Base-by-base conservation (phyloP, 2,113 vertebrate species). In the Athene cunicularia region DNA sequence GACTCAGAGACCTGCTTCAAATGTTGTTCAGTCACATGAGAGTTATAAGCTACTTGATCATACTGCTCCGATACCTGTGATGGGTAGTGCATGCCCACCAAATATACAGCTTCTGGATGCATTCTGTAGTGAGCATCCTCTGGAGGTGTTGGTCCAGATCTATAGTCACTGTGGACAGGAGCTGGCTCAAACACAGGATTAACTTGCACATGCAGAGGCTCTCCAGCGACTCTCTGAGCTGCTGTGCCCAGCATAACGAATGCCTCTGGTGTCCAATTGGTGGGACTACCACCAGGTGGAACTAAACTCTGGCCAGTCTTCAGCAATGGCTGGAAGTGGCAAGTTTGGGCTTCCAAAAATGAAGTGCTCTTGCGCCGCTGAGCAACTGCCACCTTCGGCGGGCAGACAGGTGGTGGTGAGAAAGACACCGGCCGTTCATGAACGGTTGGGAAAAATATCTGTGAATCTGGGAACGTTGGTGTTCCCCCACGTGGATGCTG, bases 341-440 rank as follows among this genome's bases (percentile, higher is more conserved):
- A 98, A 20, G 99, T 99, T 95, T 99, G 99, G 35, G 99, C 99
- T 98, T 99, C 99, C 91, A 99, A 98, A 98, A 99, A 99, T 94
- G 99, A 99, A 85, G 99, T 99, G 98, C 99, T 99, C 98, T 99
- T 99, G 98, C 99, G 99, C 26, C 99, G 98, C 97, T 99, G 99
- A 90, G 98, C 98, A 95, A 98, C 98, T 98, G 99, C 98, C 96
- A 98, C 98, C 98, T 99, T 99, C 80, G 99, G 99, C 82, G 99
- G 98, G 98, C 98, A 99, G 95, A 98, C 98, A 71, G 99, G 99
- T 43, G 99, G 99, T 92, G 99, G 99, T 8, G 99, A 99, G 98
- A 99, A 99, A 96, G 99, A 99, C 98, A 99, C 96, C 89, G 99
- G 99, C 95, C 99, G 99, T 97, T 99, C 99, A 45, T 99, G 99